phyloP scores from a whole-genome alignment of 2,797 vertebrate species.

The Pipistrellus kuhlii region DNA sequence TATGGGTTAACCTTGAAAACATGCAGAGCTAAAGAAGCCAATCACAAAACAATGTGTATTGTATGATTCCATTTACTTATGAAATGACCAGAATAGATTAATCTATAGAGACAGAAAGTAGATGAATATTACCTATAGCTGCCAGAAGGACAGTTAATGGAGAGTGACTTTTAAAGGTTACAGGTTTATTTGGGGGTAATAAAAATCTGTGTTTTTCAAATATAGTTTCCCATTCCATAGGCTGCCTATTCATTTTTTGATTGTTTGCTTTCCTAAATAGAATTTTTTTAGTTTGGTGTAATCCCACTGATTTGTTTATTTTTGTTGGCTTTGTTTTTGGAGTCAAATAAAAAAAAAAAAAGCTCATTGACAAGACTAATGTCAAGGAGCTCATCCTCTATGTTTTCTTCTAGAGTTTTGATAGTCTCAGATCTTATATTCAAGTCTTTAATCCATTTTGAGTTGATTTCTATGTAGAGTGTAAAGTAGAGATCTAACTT shows the following conservation, averaged over 20 bases:
- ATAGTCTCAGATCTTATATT: neutral
- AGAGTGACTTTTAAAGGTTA: neutral
- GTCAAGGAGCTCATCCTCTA: neutral
- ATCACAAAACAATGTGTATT: neutral
- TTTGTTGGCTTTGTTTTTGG: neutral
- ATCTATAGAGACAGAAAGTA: neutral
- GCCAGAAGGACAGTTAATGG: neutral
- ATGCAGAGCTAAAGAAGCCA: neutral
- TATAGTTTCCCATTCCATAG: neutral
- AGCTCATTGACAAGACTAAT: neutral
- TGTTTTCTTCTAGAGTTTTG: neutral
- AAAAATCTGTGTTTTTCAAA: neutral
- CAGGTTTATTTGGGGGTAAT: neutral
- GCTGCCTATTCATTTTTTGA: neutral
- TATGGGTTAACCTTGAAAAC: neutral
- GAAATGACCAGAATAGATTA: neutral
- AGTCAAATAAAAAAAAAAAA: neutral
- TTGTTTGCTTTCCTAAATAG: neutral
- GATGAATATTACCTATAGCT: neutral
- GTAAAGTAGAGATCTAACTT: neutral
- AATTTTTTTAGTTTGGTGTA: neutral
- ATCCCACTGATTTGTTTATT: neutral
- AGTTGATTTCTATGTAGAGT: neutral
- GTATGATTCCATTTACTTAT: neutral
- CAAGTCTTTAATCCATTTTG: neutral